Conservation (phyloP, 1,140 invertebrate species). For the Dinoponera quadriceps region DNA sequence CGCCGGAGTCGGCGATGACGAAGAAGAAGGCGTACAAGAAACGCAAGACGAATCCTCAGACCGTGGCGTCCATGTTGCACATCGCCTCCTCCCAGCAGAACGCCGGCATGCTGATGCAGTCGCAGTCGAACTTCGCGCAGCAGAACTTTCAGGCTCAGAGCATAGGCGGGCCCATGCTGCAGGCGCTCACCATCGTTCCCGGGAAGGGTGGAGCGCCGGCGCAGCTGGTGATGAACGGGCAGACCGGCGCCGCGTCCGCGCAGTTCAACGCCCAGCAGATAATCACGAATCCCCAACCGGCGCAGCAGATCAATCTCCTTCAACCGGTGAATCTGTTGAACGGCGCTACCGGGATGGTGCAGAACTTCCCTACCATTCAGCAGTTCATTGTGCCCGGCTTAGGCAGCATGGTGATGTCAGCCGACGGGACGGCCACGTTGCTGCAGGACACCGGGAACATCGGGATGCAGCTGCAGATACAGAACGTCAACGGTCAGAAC, state of each 20-base stretch:
- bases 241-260: conserved; percentile 86
- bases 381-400: conserved; percentile 93
- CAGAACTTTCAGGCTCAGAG: conserved; percentile 83
- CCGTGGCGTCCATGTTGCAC: conserved; percentile 91
- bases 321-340: conserved; percentile 93
- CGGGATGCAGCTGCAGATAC: conserved; percentile 91
- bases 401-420: conserved; percentile 91
- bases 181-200: conserved; percentile 91
- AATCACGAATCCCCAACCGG: conserved; percentile 89
- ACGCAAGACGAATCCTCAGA: conserved; percentile 89
- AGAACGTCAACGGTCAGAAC: conserved; percentile 92
- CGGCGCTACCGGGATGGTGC: conserved; percentile 89
- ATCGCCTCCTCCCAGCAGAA: conserved; percentile 89
- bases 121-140: conserved; percentile 83
- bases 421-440: conserved; percentile 89
- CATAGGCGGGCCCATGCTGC: conserved; percentile 88
- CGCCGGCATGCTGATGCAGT: conserved; percentile 83
- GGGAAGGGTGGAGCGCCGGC: conserved; percentile 90
- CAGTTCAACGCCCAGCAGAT: conserved; percentile 90
- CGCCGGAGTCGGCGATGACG: conserved; percentile 87
- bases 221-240: conserved; percentile 90
- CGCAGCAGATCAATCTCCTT: conserved; percentile 91
- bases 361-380: conserved; percentile 92
- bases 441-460: conserved; percentile 89
- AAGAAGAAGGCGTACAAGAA: conserved; percentile 91